phyloP scores from a whole-genome alignment of 2,113 vertebrate genomes.

The Oenanthe melanoleuca region DNA sequence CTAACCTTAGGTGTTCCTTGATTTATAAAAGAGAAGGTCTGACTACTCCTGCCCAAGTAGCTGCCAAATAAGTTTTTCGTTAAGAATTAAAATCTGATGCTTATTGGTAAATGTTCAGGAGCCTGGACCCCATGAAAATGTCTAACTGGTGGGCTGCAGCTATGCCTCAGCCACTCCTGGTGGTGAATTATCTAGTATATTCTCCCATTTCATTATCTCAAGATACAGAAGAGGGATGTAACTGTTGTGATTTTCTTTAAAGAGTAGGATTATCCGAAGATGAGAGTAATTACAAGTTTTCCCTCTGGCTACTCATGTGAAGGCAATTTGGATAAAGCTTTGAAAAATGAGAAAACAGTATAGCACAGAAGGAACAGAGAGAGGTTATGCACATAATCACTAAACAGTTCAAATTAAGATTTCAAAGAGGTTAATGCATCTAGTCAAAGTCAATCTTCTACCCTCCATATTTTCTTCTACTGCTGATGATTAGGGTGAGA shows the following conservation, averaged over 20 bases:
- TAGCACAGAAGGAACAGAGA: neutral
- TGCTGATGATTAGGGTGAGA: neutral
- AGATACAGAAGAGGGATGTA: neutral
- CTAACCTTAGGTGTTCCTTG: neutral
- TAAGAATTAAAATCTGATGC: neutral
- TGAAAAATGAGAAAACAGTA: neutral
- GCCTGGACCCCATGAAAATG: neutral
- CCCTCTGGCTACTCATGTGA: neutral
- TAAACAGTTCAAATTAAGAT: slow-evolving; percentile 9
- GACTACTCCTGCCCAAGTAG: neutral
- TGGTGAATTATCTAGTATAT: neutral
- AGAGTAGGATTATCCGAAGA: neutral
- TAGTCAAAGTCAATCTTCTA: neutral
- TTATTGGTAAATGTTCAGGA: neutral
- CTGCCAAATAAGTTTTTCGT: neutral
- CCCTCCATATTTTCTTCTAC: neutral
- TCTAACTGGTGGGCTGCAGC: neutral
- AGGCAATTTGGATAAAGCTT: slow-evolving; percentile 5
- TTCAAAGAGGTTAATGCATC: slow-evolving; percentile 6
- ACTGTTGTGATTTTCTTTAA: neutral
- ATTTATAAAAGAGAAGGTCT: neutral
- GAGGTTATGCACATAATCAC: neutral
- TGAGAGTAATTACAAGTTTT: slow-evolving; percentile 14
- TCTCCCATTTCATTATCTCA: neutral
- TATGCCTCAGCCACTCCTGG: neutral